Base-by-base conservation (phyloP, 2,888 invertebrate species). In the Crioceris asparagi region DNA sequence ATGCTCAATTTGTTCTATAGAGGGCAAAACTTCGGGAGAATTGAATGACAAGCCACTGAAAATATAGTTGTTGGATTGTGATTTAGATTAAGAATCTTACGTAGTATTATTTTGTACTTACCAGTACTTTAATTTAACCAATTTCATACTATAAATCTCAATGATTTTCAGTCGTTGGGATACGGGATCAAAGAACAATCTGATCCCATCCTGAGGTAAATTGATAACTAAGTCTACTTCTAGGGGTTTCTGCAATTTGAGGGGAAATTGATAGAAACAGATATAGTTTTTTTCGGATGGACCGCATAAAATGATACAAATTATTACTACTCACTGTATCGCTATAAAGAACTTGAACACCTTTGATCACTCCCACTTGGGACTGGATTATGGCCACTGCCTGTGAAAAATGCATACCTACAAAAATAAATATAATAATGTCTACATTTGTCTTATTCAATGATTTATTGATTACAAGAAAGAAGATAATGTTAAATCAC, bases 381-480 rank as follows among this genome's bases (percentile, higher is more conserved):
- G 90, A 86, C 68, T 93, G 93, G 60, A 96, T 84, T 57, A 94
- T 92, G 56, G 92, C 86, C 57, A 96, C 91, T 50, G 93, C 87
- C 68, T 96, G 94, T 51, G 92, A 91, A 72, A 96, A 93, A 72
- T 94, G 93, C 94, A 94, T 96, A 57, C 96, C 96, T 87, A 17
- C 32, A 40, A 45, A 39, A n/a, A n/a, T n/a, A n/a, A n/a, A n/a
- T n/a, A n/a, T n/a, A n/a, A n/a, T n/a, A n/a, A n/a, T n/a, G n/a
- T n/a, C n/a, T n/a, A n/a, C n/a, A n/a, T n/a, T n/a, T n/a, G n/a
- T n/a, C n/a, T n/a, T n/a, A n/a, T n/a, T n/a, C n/a, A n/a, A n/a
- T n/a, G n/a, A n/a, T n/a, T n/a, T n/a, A n/a, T n/a, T n/a, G n/a
- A n/a, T n/a, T n/a, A n/a, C n/a, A n/a, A n/a, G n/a, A n/a, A n/a